A percentile compares a stretch with the other conserved stretches of the same genome.
Evolutionary conservation across 2,888 invertebrate genomes (phyloP).

Genomic region (Baccha elongata): DNA sequence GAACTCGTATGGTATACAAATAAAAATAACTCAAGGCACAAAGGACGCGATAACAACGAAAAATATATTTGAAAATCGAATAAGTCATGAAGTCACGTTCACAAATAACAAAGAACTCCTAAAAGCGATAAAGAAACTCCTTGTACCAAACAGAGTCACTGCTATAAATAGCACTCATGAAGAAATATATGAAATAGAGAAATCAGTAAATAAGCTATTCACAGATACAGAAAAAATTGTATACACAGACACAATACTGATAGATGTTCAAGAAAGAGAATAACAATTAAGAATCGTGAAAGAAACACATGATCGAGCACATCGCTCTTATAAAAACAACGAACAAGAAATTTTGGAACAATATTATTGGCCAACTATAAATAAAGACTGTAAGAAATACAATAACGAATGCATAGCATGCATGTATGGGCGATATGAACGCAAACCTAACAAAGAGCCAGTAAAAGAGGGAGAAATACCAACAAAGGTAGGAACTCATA

Average conservation of each 20-base stretch:
- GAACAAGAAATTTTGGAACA: conserved; percentile 29
- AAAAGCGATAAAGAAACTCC: not conserved
- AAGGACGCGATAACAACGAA: not conserved
- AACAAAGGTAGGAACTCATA: conserved; percentile 17
- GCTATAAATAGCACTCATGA: not conserved
- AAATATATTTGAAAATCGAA: conserved; percentile 6
- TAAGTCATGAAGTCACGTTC: conserved; percentile 6
- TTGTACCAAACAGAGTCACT: not conserved
- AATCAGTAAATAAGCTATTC: not conserved
- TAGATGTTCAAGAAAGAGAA: not conserved
- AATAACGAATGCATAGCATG: conserved; percentile 8
- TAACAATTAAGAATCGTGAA: not conserved
- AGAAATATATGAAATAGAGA: not conserved
- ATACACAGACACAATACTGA: not conserved
- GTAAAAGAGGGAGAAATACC: conserved; percentile 6
- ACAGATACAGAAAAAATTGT: not conserved
- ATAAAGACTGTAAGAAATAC: conserved; percentile 17
- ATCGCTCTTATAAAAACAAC: conserved; percentile 26
- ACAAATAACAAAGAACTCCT: not conserved
- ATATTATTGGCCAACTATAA: conserved; percentile 29
- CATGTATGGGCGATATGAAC: conserved; percentile 8
- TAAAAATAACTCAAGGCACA: not conserved
- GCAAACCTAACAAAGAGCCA: conserved; percentile 19
- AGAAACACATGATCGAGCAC: conserved; percentile 26
- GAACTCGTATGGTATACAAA: not conserved